phyloP scores from a whole-genome alignment of 1,140 invertebrate genomes.

The Heliconius congener region DNA sequence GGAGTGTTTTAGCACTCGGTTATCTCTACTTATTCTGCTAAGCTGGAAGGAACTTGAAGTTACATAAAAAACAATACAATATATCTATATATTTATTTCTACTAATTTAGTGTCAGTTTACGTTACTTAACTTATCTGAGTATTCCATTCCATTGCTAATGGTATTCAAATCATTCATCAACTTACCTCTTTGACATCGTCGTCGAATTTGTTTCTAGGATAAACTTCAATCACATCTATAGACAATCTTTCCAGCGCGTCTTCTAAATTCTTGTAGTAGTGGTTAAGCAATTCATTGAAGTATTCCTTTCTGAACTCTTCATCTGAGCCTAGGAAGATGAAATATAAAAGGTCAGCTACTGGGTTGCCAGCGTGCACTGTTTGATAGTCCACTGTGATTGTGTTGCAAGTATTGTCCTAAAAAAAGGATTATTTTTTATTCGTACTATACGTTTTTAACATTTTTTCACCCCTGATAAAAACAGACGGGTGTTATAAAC shows the following conservation, averaged over 20 bases:
- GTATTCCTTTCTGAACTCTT: constrained; percentile 66
- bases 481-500: no score
- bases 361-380: constrained; percentile 76
- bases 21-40: no score
- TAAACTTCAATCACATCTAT: constrained; percentile 49
- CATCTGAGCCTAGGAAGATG: constrained; percentile 78
- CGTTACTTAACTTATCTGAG: no score
- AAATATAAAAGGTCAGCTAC: constrained; percentile 81
- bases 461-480: no score
- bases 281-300: constrained; percentile 72
- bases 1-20: no score
- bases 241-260: constrained; percentile 42
- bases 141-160: no score
- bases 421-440: constrained; percentile 29
- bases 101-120: no score
- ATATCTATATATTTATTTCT: no score
- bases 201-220: constrained; percentile 53
- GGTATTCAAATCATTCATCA: no score
- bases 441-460: no score
- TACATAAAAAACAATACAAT: no score
- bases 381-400: constrained; percentile 81
- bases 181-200: constrained; percentile 52
- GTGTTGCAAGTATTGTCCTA: constrained; percentile 58
- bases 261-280: constrained; percentile 64
- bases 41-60: no score